phyloP scores from a whole-genome alignment of 2,113 vertebrate species.

The Steatornis caripensis region DNA sequence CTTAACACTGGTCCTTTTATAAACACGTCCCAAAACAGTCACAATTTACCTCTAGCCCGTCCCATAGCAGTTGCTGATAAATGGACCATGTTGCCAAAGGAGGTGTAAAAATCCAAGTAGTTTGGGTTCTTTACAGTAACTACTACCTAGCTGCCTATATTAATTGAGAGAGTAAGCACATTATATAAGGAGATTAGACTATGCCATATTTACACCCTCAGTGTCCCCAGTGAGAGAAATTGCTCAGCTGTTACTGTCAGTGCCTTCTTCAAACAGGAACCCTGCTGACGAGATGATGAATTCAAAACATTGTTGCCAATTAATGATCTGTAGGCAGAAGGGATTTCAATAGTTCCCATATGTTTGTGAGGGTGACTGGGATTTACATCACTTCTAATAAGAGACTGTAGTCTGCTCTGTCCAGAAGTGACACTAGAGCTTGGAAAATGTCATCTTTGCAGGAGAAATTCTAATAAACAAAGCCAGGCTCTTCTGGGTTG shows the following conservation, averaged over 20 bases:
- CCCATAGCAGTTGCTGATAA: background rate
- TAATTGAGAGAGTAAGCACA: background rate
- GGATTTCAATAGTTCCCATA: conserved; percentile 44
- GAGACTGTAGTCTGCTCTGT: background rate
- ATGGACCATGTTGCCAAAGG: background rate
- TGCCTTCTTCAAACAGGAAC: conserved; percentile 38
- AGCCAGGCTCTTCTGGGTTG: background rate
- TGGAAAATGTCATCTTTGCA: conserved; percentile 33
- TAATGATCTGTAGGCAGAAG: conserved; percentile 61
- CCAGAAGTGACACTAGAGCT: background rate
- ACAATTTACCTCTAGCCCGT: background rate
- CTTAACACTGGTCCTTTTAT: background rate
- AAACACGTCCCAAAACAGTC: background rate
- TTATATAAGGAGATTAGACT: conserved; percentile 36
- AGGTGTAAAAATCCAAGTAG: background rate
- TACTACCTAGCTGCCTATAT: background rate
- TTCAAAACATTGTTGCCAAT: conserved; percentile 41
- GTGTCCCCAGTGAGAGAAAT: background rate
- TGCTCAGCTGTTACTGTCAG: conserved; percentile 33
- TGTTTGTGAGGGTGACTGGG: conserved; percentile 30
- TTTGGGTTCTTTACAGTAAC: background rate
- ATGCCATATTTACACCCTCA: conserved; percentile 4
- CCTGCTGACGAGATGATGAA: conserved; percentile 60
- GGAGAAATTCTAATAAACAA: conserved; percentile 24
- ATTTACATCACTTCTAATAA: conserved; percentile 38